Evolutionary conservation across 1,140 invertebrate species (phyloP).

Genomic region (Tenebrio molitor): DNA sequence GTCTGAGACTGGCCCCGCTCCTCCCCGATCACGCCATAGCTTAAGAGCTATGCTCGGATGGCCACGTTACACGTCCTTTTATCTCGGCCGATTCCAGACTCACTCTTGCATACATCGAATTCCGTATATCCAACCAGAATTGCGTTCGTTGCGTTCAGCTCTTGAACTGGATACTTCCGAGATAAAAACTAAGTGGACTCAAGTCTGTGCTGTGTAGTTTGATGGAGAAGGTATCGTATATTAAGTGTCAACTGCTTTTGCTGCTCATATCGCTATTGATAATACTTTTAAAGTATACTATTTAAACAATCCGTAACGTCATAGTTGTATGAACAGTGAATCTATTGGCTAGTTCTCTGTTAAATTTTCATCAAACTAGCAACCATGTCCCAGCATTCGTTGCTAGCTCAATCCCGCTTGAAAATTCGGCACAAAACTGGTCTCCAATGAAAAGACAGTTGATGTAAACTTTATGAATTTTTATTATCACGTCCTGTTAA

Average conservation of each 20-base stretch:
- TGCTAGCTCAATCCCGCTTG: background rate
- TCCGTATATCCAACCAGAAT: conserved; percentile 38
- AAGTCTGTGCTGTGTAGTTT: conserved; percentile 65
- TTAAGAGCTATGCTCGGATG: conserved; percentile 45
- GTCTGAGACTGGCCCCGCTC: conserved; percentile 80
- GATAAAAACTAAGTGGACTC: conserved; percentile 56
- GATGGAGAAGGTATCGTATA: conserved; percentile 65
- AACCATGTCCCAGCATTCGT: conserved; percentile 51
- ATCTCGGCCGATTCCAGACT: conserved; percentile 47
- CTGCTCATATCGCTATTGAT: conserved; percentile 63
- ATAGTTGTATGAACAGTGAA: conserved; percentile 58
- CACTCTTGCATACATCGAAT: conserved; percentile 52
- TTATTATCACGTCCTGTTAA: conserved; percentile 33
- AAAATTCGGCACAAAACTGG: conserved; percentile 18
- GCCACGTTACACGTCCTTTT: conserved; percentile 46
- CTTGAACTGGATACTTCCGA: conserved; percentile 52
- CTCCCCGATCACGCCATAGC: conserved; percentile 66
- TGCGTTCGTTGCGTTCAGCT: conserved; percentile 39
- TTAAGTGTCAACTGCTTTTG: conserved; percentile 61
- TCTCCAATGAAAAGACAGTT: conserved; percentile 39
- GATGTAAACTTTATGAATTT: conserved; percentile 39
- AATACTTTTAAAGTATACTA: conserved; percentile 41
- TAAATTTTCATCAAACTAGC: conserved; percentile 31
- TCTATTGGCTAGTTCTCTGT: conserved; percentile 22
- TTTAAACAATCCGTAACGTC: conserved; percentile 17